Conservation (phyloP, 2,113 vertebrate genomes). For the Rhodinocichla rosea region DNA sequence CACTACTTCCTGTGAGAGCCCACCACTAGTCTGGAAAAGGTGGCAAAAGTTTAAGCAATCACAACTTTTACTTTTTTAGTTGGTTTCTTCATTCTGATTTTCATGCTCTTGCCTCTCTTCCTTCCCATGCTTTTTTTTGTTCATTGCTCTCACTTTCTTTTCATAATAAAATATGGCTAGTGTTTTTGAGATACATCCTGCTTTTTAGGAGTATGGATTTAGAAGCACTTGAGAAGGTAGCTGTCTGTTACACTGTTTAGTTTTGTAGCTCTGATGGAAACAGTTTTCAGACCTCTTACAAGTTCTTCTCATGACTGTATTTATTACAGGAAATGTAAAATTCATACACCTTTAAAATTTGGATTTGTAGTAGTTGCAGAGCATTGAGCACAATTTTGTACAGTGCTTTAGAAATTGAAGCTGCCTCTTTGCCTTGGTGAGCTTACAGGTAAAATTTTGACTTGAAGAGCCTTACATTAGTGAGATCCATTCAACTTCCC, state of each 20-base stretch:
- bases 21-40: fast-evolving
- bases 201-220: background rate
- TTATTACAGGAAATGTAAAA: background rate
- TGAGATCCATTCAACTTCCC: background rate
- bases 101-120: background rate
- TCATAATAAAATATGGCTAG: background rate
- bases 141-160: background rate
- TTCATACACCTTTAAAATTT: background rate
- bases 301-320: background rate
- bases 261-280: background rate
- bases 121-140: background rate
- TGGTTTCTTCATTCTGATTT: background rate
- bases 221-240: background rate
- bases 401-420: background rate
- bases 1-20: background rate
- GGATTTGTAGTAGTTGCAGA: background rate
- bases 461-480: background rate
- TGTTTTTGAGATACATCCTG: background rate
- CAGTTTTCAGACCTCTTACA: background rate
- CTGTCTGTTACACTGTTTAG: background rate
- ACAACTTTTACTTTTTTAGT: background rate
- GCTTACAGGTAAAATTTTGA: background rate
- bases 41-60: background rate
- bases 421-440: background rate
- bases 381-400: background rate